Evolutionary conservation across 2,888 invertebrate species (phyloP).

Genomic region (Punctoribates punctum): DNA sequence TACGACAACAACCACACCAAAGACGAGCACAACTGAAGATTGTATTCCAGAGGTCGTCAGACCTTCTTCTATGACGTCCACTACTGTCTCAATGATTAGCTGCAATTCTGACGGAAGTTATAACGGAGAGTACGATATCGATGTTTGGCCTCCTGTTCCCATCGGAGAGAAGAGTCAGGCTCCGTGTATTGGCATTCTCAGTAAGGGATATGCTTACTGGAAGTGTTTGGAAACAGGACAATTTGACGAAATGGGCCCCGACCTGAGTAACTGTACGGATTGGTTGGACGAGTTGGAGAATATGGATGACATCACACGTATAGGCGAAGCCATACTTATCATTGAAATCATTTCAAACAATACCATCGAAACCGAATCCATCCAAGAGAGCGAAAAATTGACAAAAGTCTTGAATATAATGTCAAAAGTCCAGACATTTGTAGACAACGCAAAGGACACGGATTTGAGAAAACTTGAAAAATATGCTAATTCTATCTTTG

Average conservation of each 20-base stretch:
- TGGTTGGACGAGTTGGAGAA: conserved; percentile 15
- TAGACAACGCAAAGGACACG: not conserved
- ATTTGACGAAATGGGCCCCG: not conserved
- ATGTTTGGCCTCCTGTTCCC: not conserved
- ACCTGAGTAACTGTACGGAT: not conserved
- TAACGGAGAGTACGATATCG: not conserved
- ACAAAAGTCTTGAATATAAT: not conserved
- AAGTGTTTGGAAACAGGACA: not conserved
- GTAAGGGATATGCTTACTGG: not conserved
- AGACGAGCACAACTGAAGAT: too few species aligned
- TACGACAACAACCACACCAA: too few species aligned
- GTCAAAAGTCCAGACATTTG: conserved; percentile 7
- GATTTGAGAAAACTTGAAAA: not conserved
- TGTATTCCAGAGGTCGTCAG: too few species aligned
- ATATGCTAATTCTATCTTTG: not conserved
- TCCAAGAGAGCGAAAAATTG: not conserved
- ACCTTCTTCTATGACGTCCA: too few species aligned
- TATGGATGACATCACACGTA: too few species aligned
- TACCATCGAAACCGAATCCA: not conserved
- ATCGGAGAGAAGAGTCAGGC: not conserved
- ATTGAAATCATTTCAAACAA: not conserved
- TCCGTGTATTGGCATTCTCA: not conserved
- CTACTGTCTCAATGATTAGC: too few species aligned
- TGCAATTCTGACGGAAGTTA: not conserved
- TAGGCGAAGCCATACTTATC: not conserved